Evolutionary conservation across 2,888 invertebrate species (phyloP).

Genomic region (Lochmaea capreae): DNA sequence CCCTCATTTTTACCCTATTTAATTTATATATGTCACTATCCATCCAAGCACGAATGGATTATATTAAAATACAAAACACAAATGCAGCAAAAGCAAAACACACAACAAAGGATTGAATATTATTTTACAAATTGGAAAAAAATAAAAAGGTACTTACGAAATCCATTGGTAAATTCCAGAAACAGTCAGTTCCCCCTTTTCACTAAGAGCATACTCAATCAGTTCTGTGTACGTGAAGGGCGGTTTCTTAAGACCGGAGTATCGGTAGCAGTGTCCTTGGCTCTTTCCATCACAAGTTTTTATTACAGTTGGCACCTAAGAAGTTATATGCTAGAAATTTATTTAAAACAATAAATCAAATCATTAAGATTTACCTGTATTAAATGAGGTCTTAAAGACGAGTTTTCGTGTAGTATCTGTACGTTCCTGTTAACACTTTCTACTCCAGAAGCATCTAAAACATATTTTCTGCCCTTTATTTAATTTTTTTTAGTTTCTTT

Average conservation of each 20-base stretch:
- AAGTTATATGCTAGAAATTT: neutral
- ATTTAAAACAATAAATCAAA: neutral
- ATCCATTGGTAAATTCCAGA: slow-evolving; percentile 95
- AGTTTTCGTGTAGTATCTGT: slow-evolving; percentile 11
- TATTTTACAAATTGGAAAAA: neutral
- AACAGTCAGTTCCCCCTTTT: slow-evolving; percentile 88
- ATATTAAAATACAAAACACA: slow-evolving; percentile 5
- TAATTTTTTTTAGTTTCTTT: too few relatives aligned
- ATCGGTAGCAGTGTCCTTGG: slow-evolving; percentile 51
- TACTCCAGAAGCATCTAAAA: slow-evolving; percentile 16
- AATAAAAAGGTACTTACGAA: slow-evolving; percentile 77
- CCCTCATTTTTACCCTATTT: slow-evolving; percentile 42
- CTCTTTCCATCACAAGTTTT: slow-evolving; percentile 35
- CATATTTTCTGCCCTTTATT: neutral
- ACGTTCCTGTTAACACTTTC: slow-evolving; percentile 19
- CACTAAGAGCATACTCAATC: slow-evolving; percentile 87
- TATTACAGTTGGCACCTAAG: slow-evolving; percentile 28
- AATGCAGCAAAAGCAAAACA: neutral
- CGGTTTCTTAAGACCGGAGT: slow-evolving; percentile 78
- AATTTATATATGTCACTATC: slow-evolving; percentile 48
- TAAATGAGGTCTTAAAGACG: slow-evolving; percentile 12
- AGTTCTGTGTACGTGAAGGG: slow-evolving; percentile 92
- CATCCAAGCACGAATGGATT: slow-evolving; percentile 35
- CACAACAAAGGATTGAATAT: neutral
- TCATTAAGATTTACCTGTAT: slow-evolving; percentile 12